These are phyloP conservation scores for Polyommatus icarus DNA, from an alignment of 2,888 invertebrate species.

Conservation along the genomic window DNA sequence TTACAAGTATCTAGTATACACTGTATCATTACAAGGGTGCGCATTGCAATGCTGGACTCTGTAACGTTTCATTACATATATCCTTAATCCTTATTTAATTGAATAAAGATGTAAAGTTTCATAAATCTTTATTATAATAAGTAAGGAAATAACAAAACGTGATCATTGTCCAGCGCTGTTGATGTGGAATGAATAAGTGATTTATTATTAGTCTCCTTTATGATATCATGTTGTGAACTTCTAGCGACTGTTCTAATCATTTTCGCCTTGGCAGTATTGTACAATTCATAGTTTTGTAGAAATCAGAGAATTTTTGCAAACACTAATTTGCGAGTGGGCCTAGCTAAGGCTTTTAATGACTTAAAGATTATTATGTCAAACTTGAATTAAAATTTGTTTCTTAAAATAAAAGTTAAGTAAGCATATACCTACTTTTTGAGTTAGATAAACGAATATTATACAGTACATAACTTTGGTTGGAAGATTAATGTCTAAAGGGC, in stretches of 20 bases:
- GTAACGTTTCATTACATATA: too few species aligned
- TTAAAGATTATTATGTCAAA: too few species aligned
- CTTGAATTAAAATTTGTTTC: too few species aligned
- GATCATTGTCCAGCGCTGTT: background rate
- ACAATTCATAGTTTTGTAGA: background rate
- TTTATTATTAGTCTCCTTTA: conserved; percentile 24
- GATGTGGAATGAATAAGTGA: conserved; percentile 30
- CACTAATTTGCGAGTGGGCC: too few species aligned
- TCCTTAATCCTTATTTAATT: background rate
- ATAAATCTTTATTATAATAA: background rate
- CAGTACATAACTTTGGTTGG: too few species aligned
- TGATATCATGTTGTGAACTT: conserved; percentile 22
- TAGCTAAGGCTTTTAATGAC: too few species aligned
- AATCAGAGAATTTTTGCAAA: background rate
- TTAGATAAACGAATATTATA: too few species aligned
- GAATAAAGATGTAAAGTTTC: background rate
- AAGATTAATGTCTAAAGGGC: background rate
- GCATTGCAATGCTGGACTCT: too few species aligned
- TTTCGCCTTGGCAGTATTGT: conserved; percentile 24
- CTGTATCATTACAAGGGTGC: too few species aligned
- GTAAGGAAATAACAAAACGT: background rate
- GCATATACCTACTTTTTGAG: too few species aligned
- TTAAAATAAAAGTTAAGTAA: too few species aligned
- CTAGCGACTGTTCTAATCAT: background rate
- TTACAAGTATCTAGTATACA: too few species aligned